A percentile compares a stretch with the other conserved stretches of the same genome.
Evolutionary conservation across 2,113 vertebrate species (phyloP).

Genomic region (Pomatostomus ruficeps): DNA sequence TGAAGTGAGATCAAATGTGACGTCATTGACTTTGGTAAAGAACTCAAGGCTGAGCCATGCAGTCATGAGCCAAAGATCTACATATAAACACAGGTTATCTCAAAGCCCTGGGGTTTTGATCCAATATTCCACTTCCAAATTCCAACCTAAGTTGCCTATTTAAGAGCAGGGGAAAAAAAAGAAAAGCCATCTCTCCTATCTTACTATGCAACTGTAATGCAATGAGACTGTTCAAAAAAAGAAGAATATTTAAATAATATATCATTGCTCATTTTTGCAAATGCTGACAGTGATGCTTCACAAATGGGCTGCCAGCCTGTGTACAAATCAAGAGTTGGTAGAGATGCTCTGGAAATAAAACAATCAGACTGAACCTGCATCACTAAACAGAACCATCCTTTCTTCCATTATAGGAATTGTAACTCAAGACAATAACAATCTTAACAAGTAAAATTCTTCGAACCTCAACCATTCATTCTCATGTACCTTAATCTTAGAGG

Average conservation of each 20-base stretch:
- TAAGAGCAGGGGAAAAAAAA: background rate
- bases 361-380: background rate
- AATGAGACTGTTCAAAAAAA: background rate
- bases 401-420: background rate
- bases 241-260: background rate
- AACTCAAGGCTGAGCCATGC: background rate
- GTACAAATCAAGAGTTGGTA: background rate
- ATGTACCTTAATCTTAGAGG: background rate
- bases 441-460: background rate
- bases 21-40: background rate
- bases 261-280: background rate
- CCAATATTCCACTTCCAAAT: background rate
- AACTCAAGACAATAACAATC: background rate
- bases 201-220: background rate
- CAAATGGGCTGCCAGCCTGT: background rate
- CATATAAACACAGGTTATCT: background rate
- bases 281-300: background rate
- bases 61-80: background rate
- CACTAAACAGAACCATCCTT: background rate
- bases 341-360: background rate
- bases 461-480: background rate
- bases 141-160: background rate
- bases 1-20: background rate
- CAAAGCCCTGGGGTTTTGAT: background rate
- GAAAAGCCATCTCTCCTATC: background rate